Evolutionary conservation across 2,113 vertebrate genomes (phyloP), one percentile per base, ranked within the genome.

Genomic region (Laterallus jamaicensis): DNA sequence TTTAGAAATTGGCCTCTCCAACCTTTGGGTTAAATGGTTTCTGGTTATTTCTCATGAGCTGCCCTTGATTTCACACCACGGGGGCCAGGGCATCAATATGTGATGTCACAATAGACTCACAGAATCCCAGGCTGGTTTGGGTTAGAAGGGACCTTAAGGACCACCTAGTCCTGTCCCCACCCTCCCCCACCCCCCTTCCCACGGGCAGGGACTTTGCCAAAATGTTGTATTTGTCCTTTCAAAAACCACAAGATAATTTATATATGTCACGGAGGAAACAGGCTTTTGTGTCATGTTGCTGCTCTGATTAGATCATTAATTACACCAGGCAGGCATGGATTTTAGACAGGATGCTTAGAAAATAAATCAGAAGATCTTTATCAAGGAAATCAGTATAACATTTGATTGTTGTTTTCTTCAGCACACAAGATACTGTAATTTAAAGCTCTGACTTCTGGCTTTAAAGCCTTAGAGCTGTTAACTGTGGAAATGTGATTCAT

Each of bases 281-380:
- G 50, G 74, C 29, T 92, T 62, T 39, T 91, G 20, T 37, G 50
- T 58, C 37, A 8, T 55, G 60, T 82, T 88, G 20, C 22, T 90
- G 52, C 69, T 74, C 37, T 75, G 81, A 82, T 93, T 82, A 77
- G 44, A 73, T 93, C 76, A 52, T 31, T 58, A 86, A 86, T 95
- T 84, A 15, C 49, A 71, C 50, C 49, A 35, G 58, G 40, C 35
- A 86, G 75, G 20, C 31, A 9, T 6, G 2, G 28, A 62, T 15
- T 93, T 50, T 42, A 67, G 62, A 15, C 62, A 44, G 50, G 50
- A 68, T n/a, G 78, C n/a, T 93, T 83, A 49, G 37, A 70, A 92
- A 86, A 80, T 35, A 47, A 64, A 73, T 37, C 58, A 47, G 35
- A 44, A 20, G 60, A 86, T 76, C 64, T 71, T 86, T 52, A 44